Evolutionary conservation across 2,797 vertebrate species (phyloP).

Genomic region (Ataeniobius toweri): DNA sequence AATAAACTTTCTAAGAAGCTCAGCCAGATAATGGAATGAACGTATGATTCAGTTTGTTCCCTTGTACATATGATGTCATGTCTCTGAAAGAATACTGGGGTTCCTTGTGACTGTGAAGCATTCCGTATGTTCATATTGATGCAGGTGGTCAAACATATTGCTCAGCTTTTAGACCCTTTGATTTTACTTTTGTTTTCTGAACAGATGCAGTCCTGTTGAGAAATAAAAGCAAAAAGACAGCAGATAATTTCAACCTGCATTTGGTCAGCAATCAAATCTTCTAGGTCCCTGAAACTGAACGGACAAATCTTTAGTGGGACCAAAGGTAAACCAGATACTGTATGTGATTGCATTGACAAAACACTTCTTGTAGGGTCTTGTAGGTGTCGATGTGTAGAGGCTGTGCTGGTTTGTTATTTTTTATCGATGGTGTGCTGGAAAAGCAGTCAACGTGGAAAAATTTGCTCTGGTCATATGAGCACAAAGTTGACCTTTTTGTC

Average conservation of each 20-base stretch:
- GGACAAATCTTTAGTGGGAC: conserved; percentile 21
- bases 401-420: neutral
- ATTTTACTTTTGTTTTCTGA: conserved; percentile 12
- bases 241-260: conserved; percentile 41
- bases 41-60: conserved; percentile 8
- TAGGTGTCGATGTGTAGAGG: neutral
- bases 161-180: conserved; percentile 12
- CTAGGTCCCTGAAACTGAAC: conserved; percentile 4
- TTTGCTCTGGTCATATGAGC: no score
- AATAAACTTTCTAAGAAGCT: conserved; percentile 7
- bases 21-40: neutral
- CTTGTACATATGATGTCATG: conserved; percentile 11
- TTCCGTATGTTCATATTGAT: neutral
- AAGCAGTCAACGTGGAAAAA: no score
- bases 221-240: conserved; percentile 43
- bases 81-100: conserved; percentile 8
- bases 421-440: no score
- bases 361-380: conserved; percentile 2
- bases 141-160: conserved; percentile 18
- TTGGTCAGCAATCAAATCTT: conserved; percentile 26
- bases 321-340: conserved; percentile 38
- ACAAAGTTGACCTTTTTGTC: neutral
- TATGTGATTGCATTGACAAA: conserved; percentile 13
- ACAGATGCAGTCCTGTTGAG: conserved; percentile 16
- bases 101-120: neutral